These are phyloP conservation scores for Cybosia mesomella DNA, from an alignment of 2,888 invertebrate species.

Conservation along the genomic window DNA sequence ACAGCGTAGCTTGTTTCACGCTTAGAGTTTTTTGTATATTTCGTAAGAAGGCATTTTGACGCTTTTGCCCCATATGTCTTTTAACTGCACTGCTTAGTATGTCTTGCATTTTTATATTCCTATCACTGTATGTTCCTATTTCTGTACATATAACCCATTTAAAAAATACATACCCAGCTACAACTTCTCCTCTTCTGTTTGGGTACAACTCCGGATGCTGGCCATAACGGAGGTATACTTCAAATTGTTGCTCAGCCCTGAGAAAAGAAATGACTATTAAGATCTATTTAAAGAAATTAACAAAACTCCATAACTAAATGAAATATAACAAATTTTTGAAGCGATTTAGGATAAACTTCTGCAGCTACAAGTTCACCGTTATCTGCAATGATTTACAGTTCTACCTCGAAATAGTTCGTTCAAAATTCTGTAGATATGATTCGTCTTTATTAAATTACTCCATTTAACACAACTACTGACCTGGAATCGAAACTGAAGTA, in stretches of 20 bases:
- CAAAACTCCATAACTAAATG: no score
- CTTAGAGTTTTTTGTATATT: neutral
- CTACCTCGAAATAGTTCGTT: neutral
- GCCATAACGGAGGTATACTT: slow-evolving; percentile 96
- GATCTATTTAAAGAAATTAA: neutral
- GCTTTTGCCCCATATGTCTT: neutral
- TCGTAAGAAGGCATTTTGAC: neutral
- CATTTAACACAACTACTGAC: slow-evolving; percentile 80
- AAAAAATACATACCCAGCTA: slow-evolving; percentile 90
- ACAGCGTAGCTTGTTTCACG: neutral
- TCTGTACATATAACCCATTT: neutral
- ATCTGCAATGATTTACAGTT: slow-evolving; percentile 12
- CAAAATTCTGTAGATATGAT: slow-evolving; percentile 8
- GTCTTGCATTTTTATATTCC: neutral
- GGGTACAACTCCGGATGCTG: slow-evolving; percentile 97
- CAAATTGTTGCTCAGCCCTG: slow-evolving; percentile 96
- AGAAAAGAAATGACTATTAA: slow-evolving; percentile 61
- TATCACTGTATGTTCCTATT: neutral
- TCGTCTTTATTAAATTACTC: slow-evolving; percentile 88
- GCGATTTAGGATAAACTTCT: neutral
- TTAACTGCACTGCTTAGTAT: neutral
- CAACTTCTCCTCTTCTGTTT: slow-evolving; percentile 95
- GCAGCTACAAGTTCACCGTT: neutral
- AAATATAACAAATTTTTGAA: neutral
- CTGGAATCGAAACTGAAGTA: slow-evolving; percentile 93